Percentiles rank a stretch among this genome's conserved stretches.
phyloP scores from a whole-genome alignment of 2,113 vertebrate species.

The Genyomyrus donnyi region DNA sequence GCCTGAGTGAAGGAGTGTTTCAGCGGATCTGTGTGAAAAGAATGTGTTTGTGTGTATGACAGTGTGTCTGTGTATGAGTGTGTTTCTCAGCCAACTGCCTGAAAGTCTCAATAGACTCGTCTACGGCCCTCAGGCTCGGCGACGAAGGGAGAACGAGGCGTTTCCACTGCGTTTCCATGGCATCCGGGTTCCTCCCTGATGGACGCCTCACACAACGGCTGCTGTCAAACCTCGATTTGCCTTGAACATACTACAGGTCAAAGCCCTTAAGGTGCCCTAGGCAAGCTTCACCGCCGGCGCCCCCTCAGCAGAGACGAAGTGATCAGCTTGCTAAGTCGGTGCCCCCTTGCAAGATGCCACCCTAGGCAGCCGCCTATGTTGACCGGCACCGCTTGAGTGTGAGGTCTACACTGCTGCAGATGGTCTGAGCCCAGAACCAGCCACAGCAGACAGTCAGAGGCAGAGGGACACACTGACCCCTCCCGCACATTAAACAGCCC shows the following conservation, averaged over 20 bases:
- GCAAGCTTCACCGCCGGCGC: not conserved
- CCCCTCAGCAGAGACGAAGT: not conserved
- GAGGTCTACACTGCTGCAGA: no score
- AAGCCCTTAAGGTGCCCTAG: not conserved
- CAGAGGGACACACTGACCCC: not conserved
- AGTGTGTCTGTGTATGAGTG: not conserved
- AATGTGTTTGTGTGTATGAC: not conserved
- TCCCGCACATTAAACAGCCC: not conserved
- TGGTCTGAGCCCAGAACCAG: not conserved
- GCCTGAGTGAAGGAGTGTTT: not conserved
- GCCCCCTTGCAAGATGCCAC: not conserved
- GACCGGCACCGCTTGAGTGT: no score
- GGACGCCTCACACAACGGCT: not conserved
- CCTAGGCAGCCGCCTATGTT: no score
- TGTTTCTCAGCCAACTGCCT: not conserved
- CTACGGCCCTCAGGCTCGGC: not conserved
- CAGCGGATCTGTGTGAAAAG: not conserved
- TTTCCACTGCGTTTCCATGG: not conserved
- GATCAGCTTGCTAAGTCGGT: not conserved
- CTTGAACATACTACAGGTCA: not conserved
- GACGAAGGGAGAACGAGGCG: not conserved
- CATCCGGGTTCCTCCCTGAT: not conserved
- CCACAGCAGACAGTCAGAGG: not conserved
- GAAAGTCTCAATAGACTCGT: not conserved
- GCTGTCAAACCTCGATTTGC: not conserved